Evolutionary conservation across 1,140 invertebrate genomes (phyloP), one percentile per base, ranked within the genome.

Genomic region (Ostrea denselamellosa): DNA sequence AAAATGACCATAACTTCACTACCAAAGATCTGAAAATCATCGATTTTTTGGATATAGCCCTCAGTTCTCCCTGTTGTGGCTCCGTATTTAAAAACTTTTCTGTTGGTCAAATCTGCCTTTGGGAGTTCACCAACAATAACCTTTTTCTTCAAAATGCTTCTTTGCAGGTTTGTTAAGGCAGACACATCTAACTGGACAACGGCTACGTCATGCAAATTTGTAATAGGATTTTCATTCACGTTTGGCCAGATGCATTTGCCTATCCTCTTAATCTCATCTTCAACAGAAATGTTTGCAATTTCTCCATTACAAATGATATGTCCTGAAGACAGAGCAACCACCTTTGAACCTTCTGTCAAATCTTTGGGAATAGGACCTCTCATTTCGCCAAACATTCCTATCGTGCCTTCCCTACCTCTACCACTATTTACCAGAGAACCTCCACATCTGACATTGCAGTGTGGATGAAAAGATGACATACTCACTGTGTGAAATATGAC

Each of bases 21-120:
- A 44, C 25, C 68, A 28, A 77, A 77, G 5, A 77, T 25, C 68
- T 77, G 25, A 77, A 77, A 77, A 77, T 77, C 5, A 28, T 77
- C 28, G 14, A 77, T 77, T 34, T 77, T 77, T 25, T 44, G 9
- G 28, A 77, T 77, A 12, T 0, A 10, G 3, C 68, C 68, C 12
- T 17, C 7, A 10, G 68, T 77, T 77, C 28, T 44, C 0, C 28
- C 25, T 77, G 68, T 77, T 9, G 68, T 25, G 10, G 68, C 68
- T 77, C 68, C 68, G 14, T 28, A 77, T 77, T 77, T 77, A 7
- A 77, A 44, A 22, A 77, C 68, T 77, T 77, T 0, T 77, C 68
- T 9, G 68, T 77, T 9, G 14, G 2, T 5, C 5, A 77, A 25
- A 34, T 4, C 14, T 9, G 22, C 10, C 2, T 34, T 28, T 3